Evolutionary conservation across 2,113 vertebrate genomes (phyloP).

Genomic region (Orcinus orca): DNA sequence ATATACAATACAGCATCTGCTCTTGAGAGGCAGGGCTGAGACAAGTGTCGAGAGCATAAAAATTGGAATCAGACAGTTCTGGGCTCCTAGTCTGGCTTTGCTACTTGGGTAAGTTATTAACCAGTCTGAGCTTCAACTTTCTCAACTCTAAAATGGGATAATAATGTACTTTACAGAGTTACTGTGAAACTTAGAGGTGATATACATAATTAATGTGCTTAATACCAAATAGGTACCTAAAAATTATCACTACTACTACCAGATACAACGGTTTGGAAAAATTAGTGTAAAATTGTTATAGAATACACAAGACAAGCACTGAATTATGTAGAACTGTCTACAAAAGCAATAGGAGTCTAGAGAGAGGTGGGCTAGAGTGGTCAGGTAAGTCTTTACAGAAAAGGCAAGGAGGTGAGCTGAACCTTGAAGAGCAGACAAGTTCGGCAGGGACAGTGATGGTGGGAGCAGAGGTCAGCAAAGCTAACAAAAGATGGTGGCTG

Average conservation of each 20-base stretch:
- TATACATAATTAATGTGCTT: neutral
- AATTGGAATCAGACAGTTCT: neutral
- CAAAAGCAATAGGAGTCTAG: neutral
- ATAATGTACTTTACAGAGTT: neutral
- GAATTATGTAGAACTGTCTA: neutral
- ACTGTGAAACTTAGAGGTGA: neutral
- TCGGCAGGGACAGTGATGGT: neutral
- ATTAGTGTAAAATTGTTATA: neutral
- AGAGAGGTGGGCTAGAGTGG: neutral
- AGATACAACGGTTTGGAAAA: neutral
- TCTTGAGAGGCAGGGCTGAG: neutral
- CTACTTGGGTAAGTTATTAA: neutral
- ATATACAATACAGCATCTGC: neutral
- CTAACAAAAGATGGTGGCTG: neutral
- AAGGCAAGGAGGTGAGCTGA: neutral
- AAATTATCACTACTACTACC: neutral
- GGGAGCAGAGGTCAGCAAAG: neutral
- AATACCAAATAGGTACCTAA: neutral
- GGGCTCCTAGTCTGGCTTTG: neutral
- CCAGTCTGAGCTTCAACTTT: neutral
- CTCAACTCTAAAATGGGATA: neutral
- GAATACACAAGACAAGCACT: neutral
- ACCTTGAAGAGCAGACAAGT: neutral
- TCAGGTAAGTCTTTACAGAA: neutral
- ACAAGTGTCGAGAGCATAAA: neutral